Conservation (phyloP, 2,888 invertebrate genomes). For the Nymphalis urticae region DNA sequence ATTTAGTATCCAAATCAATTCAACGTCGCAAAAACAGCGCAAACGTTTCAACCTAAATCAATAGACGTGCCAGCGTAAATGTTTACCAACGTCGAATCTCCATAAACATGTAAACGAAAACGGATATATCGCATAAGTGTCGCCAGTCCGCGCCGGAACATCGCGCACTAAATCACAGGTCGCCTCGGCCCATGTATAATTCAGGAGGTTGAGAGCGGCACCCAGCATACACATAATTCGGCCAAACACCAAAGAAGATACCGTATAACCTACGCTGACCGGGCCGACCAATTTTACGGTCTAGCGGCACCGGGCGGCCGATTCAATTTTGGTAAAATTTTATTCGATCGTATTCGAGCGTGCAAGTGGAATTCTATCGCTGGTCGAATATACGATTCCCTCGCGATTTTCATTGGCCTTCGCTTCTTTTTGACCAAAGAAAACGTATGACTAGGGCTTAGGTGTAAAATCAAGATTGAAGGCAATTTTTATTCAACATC, state of each 20-base stretch:
- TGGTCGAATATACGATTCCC: constrained; percentile 54
- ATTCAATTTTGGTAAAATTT: constrained; percentile 80
- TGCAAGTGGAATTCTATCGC: constrained; percentile 72
- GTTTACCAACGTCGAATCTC: constrained; percentile 23
- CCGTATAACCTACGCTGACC: constrained; percentile 56
- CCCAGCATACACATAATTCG: constrained; percentile 64
- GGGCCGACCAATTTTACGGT: constrained; percentile 77
- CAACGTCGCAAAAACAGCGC: constrained; percentile 8
- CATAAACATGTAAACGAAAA: constrained; percentile 57
- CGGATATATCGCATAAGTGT: constrained; percentile 65
- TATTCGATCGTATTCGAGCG: constrained; percentile 72
- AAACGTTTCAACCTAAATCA: constrained; percentile 21
- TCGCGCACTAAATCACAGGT: constrained; percentile 72
- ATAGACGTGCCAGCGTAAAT: constrained; percentile 13
- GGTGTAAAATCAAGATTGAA: constrained; percentile 28
- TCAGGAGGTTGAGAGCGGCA: constrained; percentile 68
- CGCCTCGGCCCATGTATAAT: constrained; percentile 71
- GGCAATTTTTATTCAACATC: constrained; percentile 15
- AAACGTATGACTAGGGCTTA: constrained; percentile 8
- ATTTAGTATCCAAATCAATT: background rate
- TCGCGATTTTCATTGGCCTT: constrained; percentile 55
- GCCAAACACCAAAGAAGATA: constrained; percentile 68
- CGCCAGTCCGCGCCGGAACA: constrained; percentile 55
- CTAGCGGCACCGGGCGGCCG: constrained; percentile 68
- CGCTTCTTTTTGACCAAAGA: constrained; percentile 44